Evolutionary conservation across 2,113 vertebrate genomes (phyloP), one percentile per base, ranked within the genome.

Genomic region (Amphiprion percula): DNA sequence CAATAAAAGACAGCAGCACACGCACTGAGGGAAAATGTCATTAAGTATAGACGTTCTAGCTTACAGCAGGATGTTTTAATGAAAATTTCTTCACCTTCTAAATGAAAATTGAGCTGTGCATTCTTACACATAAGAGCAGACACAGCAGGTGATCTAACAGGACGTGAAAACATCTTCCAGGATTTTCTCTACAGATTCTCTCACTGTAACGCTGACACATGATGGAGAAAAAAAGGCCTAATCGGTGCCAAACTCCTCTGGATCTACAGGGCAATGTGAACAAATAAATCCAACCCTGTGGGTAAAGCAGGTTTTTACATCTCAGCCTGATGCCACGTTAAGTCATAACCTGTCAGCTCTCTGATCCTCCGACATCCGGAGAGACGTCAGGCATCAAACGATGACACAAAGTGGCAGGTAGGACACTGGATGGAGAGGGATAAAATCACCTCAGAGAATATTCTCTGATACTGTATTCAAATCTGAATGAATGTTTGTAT

Each of bases 301-400:
- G 16, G 56, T 73, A 52, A 33, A 60, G 54, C 21, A 47, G 56
- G 23, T n/a, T 52, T 73, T 41, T 44, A 77, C 63, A 68, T 46
- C 77, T 80, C 58, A 33, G 46, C 21, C 28, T 56, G 64, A 80
- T 73, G 77, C 61, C 54, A n/a, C 50, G 39, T 85, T 26, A 65
- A 82, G 60, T 72, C 52, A 9, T 39, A 63, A 54, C 37, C 58
- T 73, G 76, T 76, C 76, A 64, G 67, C 24, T 71, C 28, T 44
- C 30, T 72, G 75, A 86, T 82, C 76, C 79, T 68, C 58, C 59
- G 68, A 77, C 1, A 58, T 71, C 61, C 67, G 64, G 41, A 74
- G 64, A 55, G 4, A 37, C 33, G 33, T 37, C 33, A 37, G 33
- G 33, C 33, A 7, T 37, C 8, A 37, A 37, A 37, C 33, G 2